Conservation (phyloP, 2,797 vertebrate species). For the Dermochelys coriacea region DNA sequence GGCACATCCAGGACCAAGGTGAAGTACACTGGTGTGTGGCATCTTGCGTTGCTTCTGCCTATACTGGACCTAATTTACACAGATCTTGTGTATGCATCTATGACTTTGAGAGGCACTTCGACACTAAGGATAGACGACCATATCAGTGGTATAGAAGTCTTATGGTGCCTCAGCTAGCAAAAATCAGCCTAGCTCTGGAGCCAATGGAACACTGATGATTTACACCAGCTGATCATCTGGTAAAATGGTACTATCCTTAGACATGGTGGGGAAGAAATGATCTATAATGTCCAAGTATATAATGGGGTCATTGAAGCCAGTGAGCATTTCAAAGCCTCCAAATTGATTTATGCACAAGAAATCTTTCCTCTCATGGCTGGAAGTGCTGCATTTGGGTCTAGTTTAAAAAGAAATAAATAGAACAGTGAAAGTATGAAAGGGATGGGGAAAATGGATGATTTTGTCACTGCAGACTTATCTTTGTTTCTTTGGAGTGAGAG, state of each 20-base stretch:
- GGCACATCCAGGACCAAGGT: neutral
- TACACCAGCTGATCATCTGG: neutral
- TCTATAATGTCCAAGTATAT: neutral
- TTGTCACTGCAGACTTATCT: neutral
- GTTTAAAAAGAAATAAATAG: neutral
- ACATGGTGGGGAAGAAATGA: neutral
- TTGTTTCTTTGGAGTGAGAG: constrained; percentile 33
- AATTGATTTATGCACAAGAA: neutral
- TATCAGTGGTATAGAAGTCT: neutral
- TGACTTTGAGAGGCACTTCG: neutral
- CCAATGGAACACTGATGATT: neutral
- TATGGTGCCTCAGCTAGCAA: neutral
- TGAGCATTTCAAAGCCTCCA: neutral
- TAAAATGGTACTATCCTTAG: neutral
- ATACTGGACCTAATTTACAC: neutral
- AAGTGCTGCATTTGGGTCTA: neutral
- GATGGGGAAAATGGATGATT: fast-evolving
- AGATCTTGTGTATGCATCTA: neutral
- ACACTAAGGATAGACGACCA: neutral
- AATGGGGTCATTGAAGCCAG: neutral
- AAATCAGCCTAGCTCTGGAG: neutral
- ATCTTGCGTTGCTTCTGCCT: neutral
- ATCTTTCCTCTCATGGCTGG: neutral
- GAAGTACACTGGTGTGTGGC: neutral
- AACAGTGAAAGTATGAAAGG: neutral